These are phyloP conservation scores for Drosophila mettleri DNA, from an alignment of 2,888 invertebrate species.

Conservation along the genomic window DNA sequence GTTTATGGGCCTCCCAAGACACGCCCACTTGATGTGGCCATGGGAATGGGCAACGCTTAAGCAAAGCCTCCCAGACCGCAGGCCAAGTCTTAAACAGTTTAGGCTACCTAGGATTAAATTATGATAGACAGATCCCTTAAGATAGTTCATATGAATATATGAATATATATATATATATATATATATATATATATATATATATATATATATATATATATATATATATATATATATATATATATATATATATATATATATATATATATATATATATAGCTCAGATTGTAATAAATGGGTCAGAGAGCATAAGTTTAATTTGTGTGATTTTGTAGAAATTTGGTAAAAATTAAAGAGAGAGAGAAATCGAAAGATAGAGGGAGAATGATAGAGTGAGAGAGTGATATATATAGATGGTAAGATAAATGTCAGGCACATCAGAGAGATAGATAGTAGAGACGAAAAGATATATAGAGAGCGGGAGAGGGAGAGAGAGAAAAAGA, in stretches of 20 bases:
- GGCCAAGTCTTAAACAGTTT: constrained; percentile 9
- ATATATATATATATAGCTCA: background rate
- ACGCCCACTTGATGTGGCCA: constrained; percentile 66
- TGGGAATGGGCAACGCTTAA: constrained; percentile 42
- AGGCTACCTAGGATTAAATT: constrained; percentile 14
- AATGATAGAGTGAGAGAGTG: too few species aligned
- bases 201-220: background rate
- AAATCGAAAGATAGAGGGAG: too few species aligned
- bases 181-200: too few species aligned
- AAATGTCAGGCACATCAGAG: background rate
- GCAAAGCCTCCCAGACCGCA: constrained; percentile 24
- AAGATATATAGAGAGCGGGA: background rate
- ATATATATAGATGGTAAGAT: background rate
- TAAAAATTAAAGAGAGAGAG: too few species aligned
- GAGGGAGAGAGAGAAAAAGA: background rate
- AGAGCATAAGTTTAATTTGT: too few species aligned
- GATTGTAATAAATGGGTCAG: constrained; percentile 8
- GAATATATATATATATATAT: background rate
- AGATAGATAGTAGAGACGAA: background rate
- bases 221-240: background rate
- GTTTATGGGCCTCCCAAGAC: constrained; percentile 70
- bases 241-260: background rate
- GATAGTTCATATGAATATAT: background rate
- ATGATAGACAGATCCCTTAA: constrained; percentile 18
- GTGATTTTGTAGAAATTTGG: too few species aligned